Evolutionary conservation across 2,888 invertebrate genomes (phyloP).

Genomic region (Ectropis crepuscularia): DNA sequence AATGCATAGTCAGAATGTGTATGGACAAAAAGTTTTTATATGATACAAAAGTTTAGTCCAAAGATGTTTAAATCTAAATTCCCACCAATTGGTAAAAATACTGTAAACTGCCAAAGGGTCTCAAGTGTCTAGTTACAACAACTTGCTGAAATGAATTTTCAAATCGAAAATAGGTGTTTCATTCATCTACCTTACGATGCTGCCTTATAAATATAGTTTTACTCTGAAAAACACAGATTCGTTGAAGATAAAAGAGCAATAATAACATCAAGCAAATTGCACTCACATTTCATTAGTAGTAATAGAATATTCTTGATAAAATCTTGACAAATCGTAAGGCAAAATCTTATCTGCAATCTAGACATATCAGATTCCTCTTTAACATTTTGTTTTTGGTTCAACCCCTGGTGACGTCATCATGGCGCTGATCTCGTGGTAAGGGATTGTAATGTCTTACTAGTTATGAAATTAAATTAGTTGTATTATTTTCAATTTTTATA

Average conservation of each 20-base stretch:
- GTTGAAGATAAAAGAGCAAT: too few relatives aligned
- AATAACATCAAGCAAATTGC: constrained; percentile 5
- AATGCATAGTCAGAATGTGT: constrained; percentile 77
- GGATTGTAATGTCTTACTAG: constrained; percentile 84
- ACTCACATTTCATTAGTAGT: neutral
- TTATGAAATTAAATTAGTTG: constrained; percentile 84
- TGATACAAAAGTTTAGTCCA: constrained; percentile 73
- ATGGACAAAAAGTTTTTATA: constrained; percentile 70
- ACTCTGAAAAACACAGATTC: too few relatives aligned
- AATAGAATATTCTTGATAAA: neutral
- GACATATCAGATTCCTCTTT: constrained; percentile 38
- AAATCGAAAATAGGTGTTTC: constrained; percentile 24
- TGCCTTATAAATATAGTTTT: neutral
- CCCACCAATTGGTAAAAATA: constrained; percentile 78
- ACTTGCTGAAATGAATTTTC: constrained; percentile 39
- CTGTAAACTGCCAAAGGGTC: constrained; percentile 70
- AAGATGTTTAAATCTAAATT: constrained; percentile 77
- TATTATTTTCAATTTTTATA: constrained; percentile 85
- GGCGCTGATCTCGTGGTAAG: constrained; percentile 85
- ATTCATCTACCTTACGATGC: constrained; percentile 13
- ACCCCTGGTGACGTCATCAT: constrained; percentile 73
- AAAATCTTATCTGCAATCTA: constrained; percentile 30
- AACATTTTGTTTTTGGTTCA: constrained; percentile 47
- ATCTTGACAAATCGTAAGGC: neutral
- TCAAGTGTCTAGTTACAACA: constrained; percentile 50